phyloP scores from a whole-genome alignment of 2,797 vertebrate genomes.

The Gallinago stenura region DNA sequence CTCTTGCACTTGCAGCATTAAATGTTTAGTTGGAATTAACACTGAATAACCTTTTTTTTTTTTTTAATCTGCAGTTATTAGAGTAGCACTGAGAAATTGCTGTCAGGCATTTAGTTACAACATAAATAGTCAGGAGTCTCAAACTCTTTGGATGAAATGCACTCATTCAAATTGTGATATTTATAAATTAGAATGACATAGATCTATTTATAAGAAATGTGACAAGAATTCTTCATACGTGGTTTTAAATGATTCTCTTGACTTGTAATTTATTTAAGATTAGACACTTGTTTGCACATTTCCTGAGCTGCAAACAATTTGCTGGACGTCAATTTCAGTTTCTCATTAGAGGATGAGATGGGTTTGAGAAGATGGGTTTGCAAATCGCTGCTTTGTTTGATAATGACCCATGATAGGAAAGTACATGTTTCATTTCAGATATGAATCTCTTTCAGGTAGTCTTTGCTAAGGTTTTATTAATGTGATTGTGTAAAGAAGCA shows the following conservation, averaged over 20 bases:
- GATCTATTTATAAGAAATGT: not conserved
- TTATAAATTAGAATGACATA: not conserved
- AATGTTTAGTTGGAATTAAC: not conserved
- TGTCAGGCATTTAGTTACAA: not conserved
- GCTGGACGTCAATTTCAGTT: not conserved
- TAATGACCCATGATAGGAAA: rapidly evolving
- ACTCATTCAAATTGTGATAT: not conserved
- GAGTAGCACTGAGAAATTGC: not conserved
- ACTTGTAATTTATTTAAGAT: not conserved
- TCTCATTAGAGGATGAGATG: not conserved
- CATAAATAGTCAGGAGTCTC: not conserved
- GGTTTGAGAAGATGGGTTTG: not conserved
- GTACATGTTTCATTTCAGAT: not conserved
- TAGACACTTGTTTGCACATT: not conserved
- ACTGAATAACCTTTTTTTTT: not conserved
- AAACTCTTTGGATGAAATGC: not conserved
- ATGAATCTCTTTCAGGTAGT: not conserved
- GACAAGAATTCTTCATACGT: rapidly evolving
- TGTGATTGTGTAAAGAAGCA: not conserved
- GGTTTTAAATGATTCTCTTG: not conserved
- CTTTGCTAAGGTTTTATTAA: not conserved
- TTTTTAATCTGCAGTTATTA: not conserved
- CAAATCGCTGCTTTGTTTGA: not conserved
- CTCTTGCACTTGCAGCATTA: not conserved
- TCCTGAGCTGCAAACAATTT: not conserved